A percentile compares a stretch with the other conserved stretches of the same genome.
phyloP scores from a whole-genome alignment of 2,888 invertebrate genomes.

The Operophtera brumata region DNA sequence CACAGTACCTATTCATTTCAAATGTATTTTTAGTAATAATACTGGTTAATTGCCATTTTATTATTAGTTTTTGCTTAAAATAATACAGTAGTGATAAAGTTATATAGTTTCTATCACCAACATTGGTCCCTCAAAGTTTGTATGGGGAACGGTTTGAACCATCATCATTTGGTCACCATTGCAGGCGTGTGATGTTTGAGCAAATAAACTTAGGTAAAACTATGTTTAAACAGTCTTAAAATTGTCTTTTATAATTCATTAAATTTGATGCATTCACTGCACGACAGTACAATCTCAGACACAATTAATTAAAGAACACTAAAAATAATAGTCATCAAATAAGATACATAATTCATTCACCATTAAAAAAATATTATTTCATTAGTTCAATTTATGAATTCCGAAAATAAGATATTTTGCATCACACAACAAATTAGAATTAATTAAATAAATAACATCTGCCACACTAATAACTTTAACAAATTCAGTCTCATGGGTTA shows the following conservation, averaged over 20 bases:
- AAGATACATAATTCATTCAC: slow-evolving; percentile 24
- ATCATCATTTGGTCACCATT: slow-evolving; percentile 38
- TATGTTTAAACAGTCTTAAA: slow-evolving; percentile 62
- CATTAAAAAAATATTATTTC: slow-evolving; percentile 11
- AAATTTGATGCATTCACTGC: slow-evolving; percentile 33
- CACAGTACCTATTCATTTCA: no score
- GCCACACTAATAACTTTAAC: slow-evolving; percentile 61
- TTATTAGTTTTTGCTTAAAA: no score
- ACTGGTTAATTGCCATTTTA: no score
- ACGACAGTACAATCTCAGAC: slow-evolving; percentile 23
- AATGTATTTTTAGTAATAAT: no score
- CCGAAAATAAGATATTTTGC: slow-evolving; percentile 15
- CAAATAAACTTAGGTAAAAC: slow-evolving; percentile 44
- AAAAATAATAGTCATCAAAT: slow-evolving; percentile 37
- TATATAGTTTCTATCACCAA: no score
- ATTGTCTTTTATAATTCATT: slow-evolving; percentile 59
- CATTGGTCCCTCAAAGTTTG: slow-evolving; percentile 53
- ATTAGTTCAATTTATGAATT: slow-evolving; percentile 24
- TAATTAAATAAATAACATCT: slow-evolving; percentile 61
- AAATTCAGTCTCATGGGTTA: slow-evolving; percentile 79
- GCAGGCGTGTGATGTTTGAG: slow-evolving; percentile 53
- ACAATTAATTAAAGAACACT: slow-evolving; percentile 4
- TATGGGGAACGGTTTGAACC: slow-evolving; percentile 12
- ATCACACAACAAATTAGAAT: slow-evolving; percentile 18
- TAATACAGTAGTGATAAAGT: no score